Evolutionary conservation across 1,140 invertebrate species (phyloP), one percentile per base, ranked within the genome.

Genomic region (Drosophila truncata): DNA sequence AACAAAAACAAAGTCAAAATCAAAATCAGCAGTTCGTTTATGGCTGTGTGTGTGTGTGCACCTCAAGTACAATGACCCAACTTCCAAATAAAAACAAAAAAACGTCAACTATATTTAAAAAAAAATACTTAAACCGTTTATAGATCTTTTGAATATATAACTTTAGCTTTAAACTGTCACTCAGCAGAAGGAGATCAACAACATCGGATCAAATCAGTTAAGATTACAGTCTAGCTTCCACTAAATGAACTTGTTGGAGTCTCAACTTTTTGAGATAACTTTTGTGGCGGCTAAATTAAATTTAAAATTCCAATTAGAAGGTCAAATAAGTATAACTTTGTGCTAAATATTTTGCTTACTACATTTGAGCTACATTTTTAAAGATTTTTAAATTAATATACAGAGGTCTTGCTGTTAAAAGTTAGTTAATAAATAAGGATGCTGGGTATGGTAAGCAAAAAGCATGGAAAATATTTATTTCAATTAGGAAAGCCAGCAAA

Each of bases 21-120:
- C 41, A 65, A 65, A 65, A 70, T 57, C 58, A 58, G 63, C 65
- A 61, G 57, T 66, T 61, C 42, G 42, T 33, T 55, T 50, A 20
- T 18, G 65, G 46, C 69, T 29, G 37, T 14, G 33, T 57, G 25
- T 25, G 49, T 78, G 55, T 41, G 47, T 50, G 37, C 46, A 58
- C 49, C 58, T 67, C 71, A 83, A 88, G 84, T 87, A 87, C 84
- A 87, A 67, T 87, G 84, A 87, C 84, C 84, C 47, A 67, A 44
- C 63, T 70, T 13, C n/a, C 29, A 42, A 29, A 33, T 33, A 42
- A 25, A 13, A 46, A 33, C 52, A 49, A 31, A 31, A n/a, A 4
- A 9, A 18, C 20, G 10, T 14, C 52, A 55, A 25, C 52, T 25
- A 4, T 55, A 23, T 37, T 55, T 55, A 27, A 27, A 27, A 65